Evolutionary conservation across 2,888 invertebrate genomes (phyloP), one percentile per base, ranked within the genome.

Genomic region (Brachypalpus laphriformis): DNA sequence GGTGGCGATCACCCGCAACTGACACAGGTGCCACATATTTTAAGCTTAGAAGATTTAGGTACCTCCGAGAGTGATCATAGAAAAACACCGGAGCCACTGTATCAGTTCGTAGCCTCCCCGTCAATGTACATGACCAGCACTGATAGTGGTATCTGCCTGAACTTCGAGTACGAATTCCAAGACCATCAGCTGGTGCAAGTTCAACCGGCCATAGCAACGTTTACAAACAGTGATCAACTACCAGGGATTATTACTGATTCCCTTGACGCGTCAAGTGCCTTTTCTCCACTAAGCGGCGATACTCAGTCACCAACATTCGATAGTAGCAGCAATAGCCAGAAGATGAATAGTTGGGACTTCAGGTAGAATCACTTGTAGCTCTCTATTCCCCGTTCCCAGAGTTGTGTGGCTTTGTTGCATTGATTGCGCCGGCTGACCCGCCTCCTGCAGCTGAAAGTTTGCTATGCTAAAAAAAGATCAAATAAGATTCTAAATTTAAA

Each of bases 151-250:
- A 90, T 91, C 82, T 91, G 91, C 82, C 89, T 91, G 57, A 90
- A 90, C 71, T 89, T 91, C 83, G 91, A 91, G 88, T 91, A 91
- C 81, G 89, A 91, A 75, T 91, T 91, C 87, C 89, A 91, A 88
- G 89, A 91, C 87, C 91, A 91, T 80, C 90, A 91, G 83, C 88
- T 91, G 66, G 91, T 91, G 77, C 91, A 91, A 88, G 89, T 91
- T 61, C 90, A 90, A 59, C 91, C 90, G 47, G 89, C 91, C n/a
- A 90, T 89, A 11, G 89, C 65, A 31, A 75, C 75, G 56, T 57
- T 54, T 22, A 65, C 59, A 57, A 80, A 75, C 42, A 57, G 28
- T 59, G 66, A 34, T n/a, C 76, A 59, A 54, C 45, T 72, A 37
- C 51, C 59, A 28, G 57, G 65, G 11, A 71, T 81, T 42, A 54